A percentile compares a stretch with the other conserved stretches of the same genome.
Evolutionary conservation across 2,888 invertebrate species (phyloP).

Genomic region (Thysanoteuthis rhombus): DNA sequence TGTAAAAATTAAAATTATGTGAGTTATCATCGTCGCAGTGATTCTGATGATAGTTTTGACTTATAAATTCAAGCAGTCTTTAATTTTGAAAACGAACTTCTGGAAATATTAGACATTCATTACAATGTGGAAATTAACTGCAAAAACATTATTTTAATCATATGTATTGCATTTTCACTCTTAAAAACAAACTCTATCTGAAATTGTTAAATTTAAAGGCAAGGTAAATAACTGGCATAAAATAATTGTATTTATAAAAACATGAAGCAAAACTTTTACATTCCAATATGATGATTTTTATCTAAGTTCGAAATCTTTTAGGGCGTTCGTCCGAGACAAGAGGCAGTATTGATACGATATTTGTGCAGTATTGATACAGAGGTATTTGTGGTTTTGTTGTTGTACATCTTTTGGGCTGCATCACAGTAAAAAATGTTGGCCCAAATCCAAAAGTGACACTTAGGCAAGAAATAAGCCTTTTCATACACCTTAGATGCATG

Average conservation of each 20-base stretch:
- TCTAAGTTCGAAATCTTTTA: background rate
- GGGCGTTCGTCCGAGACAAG: slow-evolving; percentile 12
- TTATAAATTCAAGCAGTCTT: background rate
- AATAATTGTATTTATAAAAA: background rate
- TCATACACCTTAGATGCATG: background rate
- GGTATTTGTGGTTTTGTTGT: slow-evolving; percentile 12
- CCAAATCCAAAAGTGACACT: background rate
- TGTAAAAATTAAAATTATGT: background rate
- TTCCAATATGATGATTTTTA: background rate
- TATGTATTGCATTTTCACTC: background rate
- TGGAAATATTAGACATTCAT: background rate
- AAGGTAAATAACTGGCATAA: background rate
- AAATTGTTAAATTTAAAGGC: background rate
- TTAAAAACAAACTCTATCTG: background rate
- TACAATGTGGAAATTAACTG: background rate
- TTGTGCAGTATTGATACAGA: background rate
- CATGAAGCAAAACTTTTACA: background rate
- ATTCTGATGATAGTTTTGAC: background rate
- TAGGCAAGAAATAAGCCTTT: background rate
- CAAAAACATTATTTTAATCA: background rate
- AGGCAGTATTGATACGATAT: background rate
- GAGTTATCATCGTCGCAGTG: no score
- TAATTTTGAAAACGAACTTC: background rate
- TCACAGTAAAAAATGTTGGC: background rate
- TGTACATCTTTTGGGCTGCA: background rate